Percentiles rank a stretch among this genome's conserved stretches.
Evolutionary conservation across 2,113 vertebrate genomes (phyloP).

Genomic region (Hemiprocne comata): DNA sequence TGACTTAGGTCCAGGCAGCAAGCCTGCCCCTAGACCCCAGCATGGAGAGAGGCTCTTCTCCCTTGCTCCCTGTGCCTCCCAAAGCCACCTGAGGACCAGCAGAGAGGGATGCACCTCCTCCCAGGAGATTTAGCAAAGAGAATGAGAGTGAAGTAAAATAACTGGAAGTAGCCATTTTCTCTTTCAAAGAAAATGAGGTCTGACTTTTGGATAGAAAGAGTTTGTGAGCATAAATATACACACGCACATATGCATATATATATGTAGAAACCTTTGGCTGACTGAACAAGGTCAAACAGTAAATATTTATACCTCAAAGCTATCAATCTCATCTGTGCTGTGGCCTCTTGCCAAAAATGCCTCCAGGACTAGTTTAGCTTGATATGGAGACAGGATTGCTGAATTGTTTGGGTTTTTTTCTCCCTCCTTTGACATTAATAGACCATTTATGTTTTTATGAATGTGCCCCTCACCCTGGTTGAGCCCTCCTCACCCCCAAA

Average conservation of each 20-base stretch:
- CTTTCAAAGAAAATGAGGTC: not conserved
- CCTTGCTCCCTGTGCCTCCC: not conserved
- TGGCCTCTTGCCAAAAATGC: conserved; percentile 39
- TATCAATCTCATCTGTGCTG: conserved; percentile 3
- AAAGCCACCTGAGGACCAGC: not conserved
- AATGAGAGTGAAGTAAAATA: not conserved
- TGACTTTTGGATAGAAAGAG: not conserved
- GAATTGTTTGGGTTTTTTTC: not conserved
- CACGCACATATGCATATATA: not conserved
- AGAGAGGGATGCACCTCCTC: not conserved
- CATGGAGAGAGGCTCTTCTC: not conserved
- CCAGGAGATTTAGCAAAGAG: not conserved
- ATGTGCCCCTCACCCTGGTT: not conserved
- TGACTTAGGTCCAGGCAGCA: not conserved
- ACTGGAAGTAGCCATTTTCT: not conserved
- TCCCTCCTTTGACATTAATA: not conserved
- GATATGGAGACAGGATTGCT: not conserved
- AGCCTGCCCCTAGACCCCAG: not conserved
- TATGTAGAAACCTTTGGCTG: conserved; percentile 21
- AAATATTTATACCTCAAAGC: conserved; percentile 59
- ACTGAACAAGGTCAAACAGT: conserved; percentile 53
- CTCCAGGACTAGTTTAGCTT: conserved; percentile 21
- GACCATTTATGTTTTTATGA: not conserved
- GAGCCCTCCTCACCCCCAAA: not conserved
- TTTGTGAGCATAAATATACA: not conserved